Evolutionary conservation across 2,797 vertebrate species (phyloP).

Genomic region (Microchirus variegatus): DNA sequence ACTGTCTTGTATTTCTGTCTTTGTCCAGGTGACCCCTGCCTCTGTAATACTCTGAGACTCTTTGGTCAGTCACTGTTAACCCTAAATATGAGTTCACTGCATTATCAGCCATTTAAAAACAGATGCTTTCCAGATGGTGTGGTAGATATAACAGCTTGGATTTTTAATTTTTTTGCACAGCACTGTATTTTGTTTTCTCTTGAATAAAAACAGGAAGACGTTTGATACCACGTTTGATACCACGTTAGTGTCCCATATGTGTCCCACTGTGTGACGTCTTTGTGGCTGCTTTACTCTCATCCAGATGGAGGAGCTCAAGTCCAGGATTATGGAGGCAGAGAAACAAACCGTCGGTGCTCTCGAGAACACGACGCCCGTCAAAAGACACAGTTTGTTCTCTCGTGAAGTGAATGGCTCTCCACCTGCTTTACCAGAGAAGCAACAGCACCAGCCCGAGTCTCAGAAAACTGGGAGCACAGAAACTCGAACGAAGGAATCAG

Average conservation of each 20-base stretch:
- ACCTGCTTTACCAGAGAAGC: conserved; percentile 76
- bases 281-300: conserved; percentile 1
- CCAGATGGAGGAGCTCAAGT: conserved; percentile 91
- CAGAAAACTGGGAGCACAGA: conserved; percentile 74
- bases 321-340: conserved; percentile 79
- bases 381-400: conserved; percentile 47
- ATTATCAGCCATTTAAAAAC: too few species aligned
- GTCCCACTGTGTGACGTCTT: conserved; percentile 1
- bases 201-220: too few species aligned
- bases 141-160: too few species aligned
- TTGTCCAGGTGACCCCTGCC: too few species aligned
- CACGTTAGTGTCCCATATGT: neutral
- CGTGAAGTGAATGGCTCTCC: conserved; percentile 53
- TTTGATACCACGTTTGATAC: too few species aligned
- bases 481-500: conserved; percentile 64
- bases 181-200: too few species aligned
- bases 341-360: conserved; percentile 66
- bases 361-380: conserved; percentile 17
- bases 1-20: too few species aligned
- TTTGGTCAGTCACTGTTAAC: too few species aligned
- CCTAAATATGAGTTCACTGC: too few species aligned
- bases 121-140: too few species aligned
- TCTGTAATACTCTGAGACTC: too few species aligned
- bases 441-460: conserved; percentile 51
- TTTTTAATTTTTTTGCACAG: too few species aligned